phyloP scores from a whole-genome alignment of 2,888 invertebrate species.

The Cephus rjabovi region DNA sequence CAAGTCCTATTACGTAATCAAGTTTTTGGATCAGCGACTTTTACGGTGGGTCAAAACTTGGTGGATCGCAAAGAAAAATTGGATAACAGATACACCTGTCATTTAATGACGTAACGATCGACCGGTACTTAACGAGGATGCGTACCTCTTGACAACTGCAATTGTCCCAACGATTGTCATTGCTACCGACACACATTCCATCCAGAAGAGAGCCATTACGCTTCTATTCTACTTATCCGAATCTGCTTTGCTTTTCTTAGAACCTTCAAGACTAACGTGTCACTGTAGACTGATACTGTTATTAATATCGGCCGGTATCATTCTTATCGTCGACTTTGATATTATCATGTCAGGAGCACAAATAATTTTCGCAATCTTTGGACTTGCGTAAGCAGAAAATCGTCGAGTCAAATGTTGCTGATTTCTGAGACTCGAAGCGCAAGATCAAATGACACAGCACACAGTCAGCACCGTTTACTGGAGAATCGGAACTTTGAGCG shows the following conservation, averaged over 20 bases:
- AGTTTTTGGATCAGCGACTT: background rate
- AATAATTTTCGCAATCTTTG: background rate
- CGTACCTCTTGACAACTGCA: constrained; percentile 73
- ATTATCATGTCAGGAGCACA: background rate
- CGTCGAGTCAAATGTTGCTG: background rate
- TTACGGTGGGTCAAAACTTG: too few species aligned
- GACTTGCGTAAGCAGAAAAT: background rate
- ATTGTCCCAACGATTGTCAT: constrained; percentile 75
- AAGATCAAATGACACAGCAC: background rate
- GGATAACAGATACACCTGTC: background rate
- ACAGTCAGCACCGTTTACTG: background rate
- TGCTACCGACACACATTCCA: constrained; percentile 74
- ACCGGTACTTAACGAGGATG: background rate
- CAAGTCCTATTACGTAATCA: too few species aligned
- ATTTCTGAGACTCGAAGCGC: background rate
- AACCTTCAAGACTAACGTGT: background rate
- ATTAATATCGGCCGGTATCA: background rate
- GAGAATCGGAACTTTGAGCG: background rate
- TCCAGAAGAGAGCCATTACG: constrained; percentile 74
- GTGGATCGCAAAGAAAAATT: too few species aligned
- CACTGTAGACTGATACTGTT: background rate
- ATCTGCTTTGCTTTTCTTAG: background rate
- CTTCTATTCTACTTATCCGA: background rate
- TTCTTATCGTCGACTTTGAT: background rate
- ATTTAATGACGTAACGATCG: background rate